Conservation (phyloP, 2,113 vertebrate species). For the Equus quagga region DNA sequence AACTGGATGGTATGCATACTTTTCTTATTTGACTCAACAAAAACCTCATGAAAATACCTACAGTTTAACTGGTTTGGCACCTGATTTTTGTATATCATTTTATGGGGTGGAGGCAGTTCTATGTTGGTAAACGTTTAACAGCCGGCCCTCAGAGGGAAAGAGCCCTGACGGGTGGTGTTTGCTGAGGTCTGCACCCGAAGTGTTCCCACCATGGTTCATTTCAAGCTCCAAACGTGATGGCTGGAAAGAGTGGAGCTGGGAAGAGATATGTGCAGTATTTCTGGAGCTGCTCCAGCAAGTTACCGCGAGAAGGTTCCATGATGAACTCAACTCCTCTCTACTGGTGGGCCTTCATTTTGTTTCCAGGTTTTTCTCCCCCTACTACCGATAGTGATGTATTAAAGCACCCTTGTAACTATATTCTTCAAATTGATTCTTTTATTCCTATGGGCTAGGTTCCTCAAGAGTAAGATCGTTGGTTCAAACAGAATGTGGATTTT, state of each 20-base stretch:
- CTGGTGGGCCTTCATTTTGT: neutral
- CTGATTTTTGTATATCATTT: neutral
- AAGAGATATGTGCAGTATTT: neutral
- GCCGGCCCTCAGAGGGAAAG: neutral
- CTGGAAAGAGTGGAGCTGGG: neutral
- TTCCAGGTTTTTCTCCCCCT: neutral
- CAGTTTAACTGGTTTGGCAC: neutral
- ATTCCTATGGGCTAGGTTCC: neutral
- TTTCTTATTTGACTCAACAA: neutral
- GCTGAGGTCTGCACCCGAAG: neutral
- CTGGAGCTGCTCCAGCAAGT: neutral
- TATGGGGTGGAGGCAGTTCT: neutral
- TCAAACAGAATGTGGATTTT: neutral
- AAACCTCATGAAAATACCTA: neutral
- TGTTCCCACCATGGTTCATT: neutral
- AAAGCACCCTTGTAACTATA: neutral
- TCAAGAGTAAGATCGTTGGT: neutral
- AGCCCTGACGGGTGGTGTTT: neutral
- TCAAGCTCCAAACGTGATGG: neutral
- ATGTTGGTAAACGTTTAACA: neutral
- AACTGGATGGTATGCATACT: neutral
- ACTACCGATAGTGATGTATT: neutral
- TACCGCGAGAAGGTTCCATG: accelerated
- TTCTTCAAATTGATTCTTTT: neutral
- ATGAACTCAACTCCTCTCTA: neutral